Conservation (phyloP, 2,797 vertebrate species). For the Trematomus bernacchii region DNA sequence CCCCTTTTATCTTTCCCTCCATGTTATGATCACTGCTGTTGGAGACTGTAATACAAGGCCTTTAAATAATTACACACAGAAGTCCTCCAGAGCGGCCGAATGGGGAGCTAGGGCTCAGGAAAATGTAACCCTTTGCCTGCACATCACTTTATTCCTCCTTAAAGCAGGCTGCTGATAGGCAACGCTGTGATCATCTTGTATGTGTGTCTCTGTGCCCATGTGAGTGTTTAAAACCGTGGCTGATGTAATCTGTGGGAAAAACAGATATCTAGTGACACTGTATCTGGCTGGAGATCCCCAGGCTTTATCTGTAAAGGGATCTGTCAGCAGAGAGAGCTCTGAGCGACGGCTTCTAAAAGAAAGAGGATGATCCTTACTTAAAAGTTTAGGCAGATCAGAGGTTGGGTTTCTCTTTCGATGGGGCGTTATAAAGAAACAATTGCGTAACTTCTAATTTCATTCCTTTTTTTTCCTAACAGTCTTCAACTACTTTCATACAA, state of each 20-base stretch:
- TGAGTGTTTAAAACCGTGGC: constrained; percentile 55
- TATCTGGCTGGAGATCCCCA: constrained; percentile 68
- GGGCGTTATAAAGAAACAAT: constrained; percentile 31
- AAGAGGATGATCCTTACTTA: constrained; percentile 63
- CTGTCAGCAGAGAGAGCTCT: constrained; percentile 65
- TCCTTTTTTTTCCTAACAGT: constrained; percentile 2
- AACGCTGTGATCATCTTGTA: constrained; percentile 38
- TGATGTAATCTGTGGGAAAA: constrained; percentile 76
- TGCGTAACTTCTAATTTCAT: constrained; percentile 14
- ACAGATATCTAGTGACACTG: constrained; percentile 68
- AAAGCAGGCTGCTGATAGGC: constrained; percentile 29
- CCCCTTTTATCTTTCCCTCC: constrained; percentile 22
- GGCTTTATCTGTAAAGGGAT: constrained; percentile 74
- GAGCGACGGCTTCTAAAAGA: constrained; percentile 63
- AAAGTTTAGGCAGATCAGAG: constrained; percentile 59
- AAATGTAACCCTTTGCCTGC: constrained; percentile 63
- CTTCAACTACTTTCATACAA: neutral
- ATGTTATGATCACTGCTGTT: constrained; percentile 31
- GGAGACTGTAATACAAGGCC: constrained; percentile 61
- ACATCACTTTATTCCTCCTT: constrained; percentile 33
- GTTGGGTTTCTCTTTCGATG: constrained; percentile 41
- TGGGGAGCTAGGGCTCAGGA: constrained; percentile 54
- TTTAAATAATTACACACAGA: constrained; percentile 80
- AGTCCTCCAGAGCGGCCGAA: constrained; percentile 55
- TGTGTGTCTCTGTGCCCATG: constrained; percentile 44